Conservation (phyloP, 2,113 vertebrate genomes). For the Neolamprologus hecqui region DNA sequence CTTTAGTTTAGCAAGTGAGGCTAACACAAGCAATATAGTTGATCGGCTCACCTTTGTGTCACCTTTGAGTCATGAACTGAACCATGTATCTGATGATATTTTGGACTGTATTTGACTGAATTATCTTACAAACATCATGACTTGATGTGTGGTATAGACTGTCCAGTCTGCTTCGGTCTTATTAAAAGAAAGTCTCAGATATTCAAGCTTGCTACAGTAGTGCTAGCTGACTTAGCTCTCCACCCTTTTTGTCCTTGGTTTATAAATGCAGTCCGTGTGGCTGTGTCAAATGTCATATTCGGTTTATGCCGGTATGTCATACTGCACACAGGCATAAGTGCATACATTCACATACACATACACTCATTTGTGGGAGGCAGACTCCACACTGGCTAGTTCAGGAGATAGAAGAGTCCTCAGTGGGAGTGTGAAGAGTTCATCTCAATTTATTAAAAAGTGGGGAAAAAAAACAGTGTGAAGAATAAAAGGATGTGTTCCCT, state of each 20-base stretch:
- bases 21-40: neutral
- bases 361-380: neutral
- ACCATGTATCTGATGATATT: neutral
- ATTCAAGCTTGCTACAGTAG: neutral
- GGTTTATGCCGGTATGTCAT: neutral
- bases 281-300: neutral
- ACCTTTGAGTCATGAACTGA: neutral
- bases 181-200: neutral
- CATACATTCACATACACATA: neutral
- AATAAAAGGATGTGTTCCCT: constrained; percentile 80
- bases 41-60: neutral
- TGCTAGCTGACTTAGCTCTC: neutral
- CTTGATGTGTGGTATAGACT: neutral
- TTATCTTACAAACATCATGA: neutral
- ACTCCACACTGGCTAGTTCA: constrained; percentile 74
- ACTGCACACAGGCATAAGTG: neutral
- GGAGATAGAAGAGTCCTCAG: constrained; percentile 67
- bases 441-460: constrained; percentile 79
- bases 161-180: neutral
- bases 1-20: neutral
- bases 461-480: constrained; percentile 73
- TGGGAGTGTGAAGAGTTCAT: constrained; percentile 94
- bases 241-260: neutral
- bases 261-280: neutral
- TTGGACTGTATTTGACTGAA: neutral